A percentile compares a stretch with the other conserved stretches of the same genome.
Evolutionary conservation across 1,140 invertebrate species (phyloP).

Genomic region (Oreohelix idahoensis): DNA sequence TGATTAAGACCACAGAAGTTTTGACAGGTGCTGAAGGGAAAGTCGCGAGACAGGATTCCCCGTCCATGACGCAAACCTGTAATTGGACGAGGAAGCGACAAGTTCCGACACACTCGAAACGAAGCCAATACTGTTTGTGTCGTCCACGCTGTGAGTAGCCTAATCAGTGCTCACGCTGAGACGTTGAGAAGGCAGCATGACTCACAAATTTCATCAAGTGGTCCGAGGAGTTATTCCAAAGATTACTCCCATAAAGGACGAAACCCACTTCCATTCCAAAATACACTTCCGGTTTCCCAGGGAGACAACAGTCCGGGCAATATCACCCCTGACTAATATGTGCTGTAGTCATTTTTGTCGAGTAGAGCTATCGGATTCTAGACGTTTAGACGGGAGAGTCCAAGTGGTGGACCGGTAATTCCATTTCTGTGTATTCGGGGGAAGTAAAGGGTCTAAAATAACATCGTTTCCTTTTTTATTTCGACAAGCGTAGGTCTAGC

Average conservation of each 20-base stretch:
- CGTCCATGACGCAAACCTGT: not conserved
- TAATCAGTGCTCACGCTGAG: constrained; percentile 13
- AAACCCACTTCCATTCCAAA: not conserved
- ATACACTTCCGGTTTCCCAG: not conserved
- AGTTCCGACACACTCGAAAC: not conserved
- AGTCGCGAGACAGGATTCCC: not conserved
- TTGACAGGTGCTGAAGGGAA: not conserved
- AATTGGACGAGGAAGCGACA: not conserved
- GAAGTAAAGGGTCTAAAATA: no score
- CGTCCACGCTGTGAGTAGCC: not conserved
- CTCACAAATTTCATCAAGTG: constrained; percentile 10
- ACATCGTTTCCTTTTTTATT: no score
- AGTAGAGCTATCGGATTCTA: not conserved
- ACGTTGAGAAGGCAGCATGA: not conserved
- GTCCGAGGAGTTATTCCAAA: not conserved
- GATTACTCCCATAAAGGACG: not conserved
- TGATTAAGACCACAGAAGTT: not conserved
- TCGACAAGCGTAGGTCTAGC: no score
- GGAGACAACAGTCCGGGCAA: not conserved
- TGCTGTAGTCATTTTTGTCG: not conserved
- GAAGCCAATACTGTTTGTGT: not conserved
- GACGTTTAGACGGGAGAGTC: not conserved
- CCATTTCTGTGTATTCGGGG: not conserved
- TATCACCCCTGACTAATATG: not conserved
- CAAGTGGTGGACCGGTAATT: not conserved